Evolutionary conservation across 2,113 vertebrate species (phyloP), one percentile per base, ranked within the genome.

Genomic region (Clarias macrocephalus): DNA sequence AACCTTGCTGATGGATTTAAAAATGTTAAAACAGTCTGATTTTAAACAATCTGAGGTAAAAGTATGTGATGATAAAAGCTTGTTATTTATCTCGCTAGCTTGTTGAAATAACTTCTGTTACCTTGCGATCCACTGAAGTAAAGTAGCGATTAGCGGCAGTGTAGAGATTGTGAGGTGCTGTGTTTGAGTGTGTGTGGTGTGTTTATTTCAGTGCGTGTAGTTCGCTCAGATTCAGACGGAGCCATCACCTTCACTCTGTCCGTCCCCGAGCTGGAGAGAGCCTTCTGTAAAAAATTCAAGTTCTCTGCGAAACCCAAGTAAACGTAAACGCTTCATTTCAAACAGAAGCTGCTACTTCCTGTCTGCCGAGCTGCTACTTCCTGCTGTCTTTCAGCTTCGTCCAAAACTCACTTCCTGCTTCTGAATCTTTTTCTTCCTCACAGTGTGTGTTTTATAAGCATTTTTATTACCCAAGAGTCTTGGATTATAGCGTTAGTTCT

Each of bases 281-380:
- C 95, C 94, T 96, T 88, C 59, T 94, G 94, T 89, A 95, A 94
- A 92, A 95, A 94, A 91, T 96, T 95, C 94, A 95, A 95, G 93
- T 92, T 86, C 87, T 88, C 90, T 21, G 76, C 93, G 82, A 95
- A 94, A 89, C 93, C 94, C 91, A 96, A 97, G 95, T 96, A 96
- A 91, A 95, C 88, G 7, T 18, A 21, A 68, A 79, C 3, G n/a
- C 57, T 56, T 57, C 33, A 37, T 19, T 66, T 65, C 25, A 65
- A 48, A 42, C 5, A 5, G 13, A 28, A 56, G 82, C 65, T 83
- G n/a, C 68, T 82, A 56, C 81, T 89, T 60, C 84, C 37, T 89
- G 88, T 84, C 87, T 60, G 72, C 88, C 84, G 57, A 66, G 68
- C 80, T 60, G 9, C 66, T 37, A 88, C 87, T 88, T 82, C 80